A percentile compares a stretch with the other conserved stretches of the same genome.
Conservation (phyloP, 2,797 vertebrate species). For the Anabacerthia variegaticeps region DNA sequence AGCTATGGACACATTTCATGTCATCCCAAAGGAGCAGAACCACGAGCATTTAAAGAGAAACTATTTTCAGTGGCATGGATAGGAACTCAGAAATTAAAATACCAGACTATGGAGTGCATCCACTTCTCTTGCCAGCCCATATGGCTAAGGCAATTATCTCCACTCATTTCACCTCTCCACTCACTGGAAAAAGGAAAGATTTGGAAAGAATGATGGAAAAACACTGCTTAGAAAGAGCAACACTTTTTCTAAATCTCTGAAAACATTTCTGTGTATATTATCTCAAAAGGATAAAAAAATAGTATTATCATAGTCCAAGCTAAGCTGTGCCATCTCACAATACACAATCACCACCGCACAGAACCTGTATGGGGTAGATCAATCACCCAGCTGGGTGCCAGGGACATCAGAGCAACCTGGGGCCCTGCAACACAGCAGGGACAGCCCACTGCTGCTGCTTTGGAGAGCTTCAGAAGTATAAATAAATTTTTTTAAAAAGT, state of each 20-base stretch:
- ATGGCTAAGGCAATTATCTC: background rate
- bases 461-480: background rate
- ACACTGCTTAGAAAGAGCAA: background rate
- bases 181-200: background rate
- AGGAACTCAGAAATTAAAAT: background rate
- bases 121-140: background rate
- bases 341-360: background rate
- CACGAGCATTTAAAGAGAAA: background rate
- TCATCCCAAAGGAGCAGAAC: background rate
- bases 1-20: background rate
- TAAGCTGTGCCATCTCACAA: background rate
- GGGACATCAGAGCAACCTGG: background rate
- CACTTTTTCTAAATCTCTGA: background rate
- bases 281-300: background rate
- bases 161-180: background rate
- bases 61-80: background rate
- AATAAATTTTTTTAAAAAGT: background rate
- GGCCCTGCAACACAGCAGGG: background rate
- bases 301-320: background rate
- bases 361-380: background rate
- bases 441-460: background rate
- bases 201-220: slow-evolving; percentile 4
- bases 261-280: background rate
- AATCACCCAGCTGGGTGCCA: background rate
- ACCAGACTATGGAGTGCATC: background rate